phyloP scores from a whole-genome alignment of 1,140 invertebrate genomes.

The Cotesia typhae region DNA sequence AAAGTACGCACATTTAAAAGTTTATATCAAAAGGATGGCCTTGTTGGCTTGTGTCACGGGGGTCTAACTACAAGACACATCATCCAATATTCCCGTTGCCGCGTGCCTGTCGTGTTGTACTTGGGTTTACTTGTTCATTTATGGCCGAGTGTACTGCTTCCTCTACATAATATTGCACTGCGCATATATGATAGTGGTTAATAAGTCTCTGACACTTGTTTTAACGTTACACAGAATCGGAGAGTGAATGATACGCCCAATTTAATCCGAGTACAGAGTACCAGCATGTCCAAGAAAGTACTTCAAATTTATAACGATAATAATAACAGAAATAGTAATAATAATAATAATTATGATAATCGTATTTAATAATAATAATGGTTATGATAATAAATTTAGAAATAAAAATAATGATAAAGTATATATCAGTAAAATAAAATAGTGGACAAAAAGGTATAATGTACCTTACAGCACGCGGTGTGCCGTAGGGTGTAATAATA shows the following conservation, averaged over 20 bases:
- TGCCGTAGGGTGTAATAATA: slow-evolving; percentile 16
- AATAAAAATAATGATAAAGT: background rate
- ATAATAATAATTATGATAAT: no score
- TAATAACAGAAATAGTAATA: no score
- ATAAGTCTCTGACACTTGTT: slow-evolving; percentile 20
- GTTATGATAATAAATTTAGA: no score
- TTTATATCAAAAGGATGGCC: no score
- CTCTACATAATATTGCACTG: background rate
- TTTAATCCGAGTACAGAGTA: no score
- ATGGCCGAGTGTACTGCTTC: background rate
- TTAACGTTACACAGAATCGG: slow-evolving; percentile 22
- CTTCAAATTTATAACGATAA: background rate
- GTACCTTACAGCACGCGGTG: slow-evolving; percentile 18
- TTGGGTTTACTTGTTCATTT: background rate
- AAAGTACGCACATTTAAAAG: background rate
- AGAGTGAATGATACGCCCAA: slow-evolving; percentile 22
- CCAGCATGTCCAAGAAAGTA: no score
- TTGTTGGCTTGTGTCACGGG: slow-evolving; percentile 31
- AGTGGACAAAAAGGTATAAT: slow-evolving; percentile 25
- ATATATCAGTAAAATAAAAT: background rate
- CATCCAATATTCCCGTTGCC: slow-evolving; percentile 35
- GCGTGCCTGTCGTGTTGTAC: slow-evolving; percentile 31
- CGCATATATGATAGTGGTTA: background rate
- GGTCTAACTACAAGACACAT: slow-evolving; percentile 6
- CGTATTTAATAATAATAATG: background rate